A percentile compares a stretch with the other conserved stretches of the same genome.
Conservation (phyloP, 2,113 vertebrate genomes). For the Sinocyclocheilus anophthalmus region DNA sequence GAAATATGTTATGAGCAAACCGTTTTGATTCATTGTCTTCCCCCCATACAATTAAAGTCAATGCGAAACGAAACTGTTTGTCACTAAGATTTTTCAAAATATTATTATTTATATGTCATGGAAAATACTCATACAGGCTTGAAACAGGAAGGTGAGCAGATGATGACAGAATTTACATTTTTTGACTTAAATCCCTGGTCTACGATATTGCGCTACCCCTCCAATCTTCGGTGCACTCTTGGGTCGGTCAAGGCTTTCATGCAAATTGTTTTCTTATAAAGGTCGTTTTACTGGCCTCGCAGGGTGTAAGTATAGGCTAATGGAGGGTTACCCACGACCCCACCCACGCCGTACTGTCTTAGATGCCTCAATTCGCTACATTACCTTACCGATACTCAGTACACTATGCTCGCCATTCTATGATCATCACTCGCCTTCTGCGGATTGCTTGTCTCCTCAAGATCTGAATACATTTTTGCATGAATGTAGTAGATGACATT, state of each 20-base stretch:
- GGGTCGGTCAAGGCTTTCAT: too few relatives aligned
- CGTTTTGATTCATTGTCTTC: neutral
- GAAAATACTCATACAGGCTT: neutral
- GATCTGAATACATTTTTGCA: neutral
- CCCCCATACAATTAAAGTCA: neutral
- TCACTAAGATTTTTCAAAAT: neutral
- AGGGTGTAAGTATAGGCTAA: too few relatives aligned
- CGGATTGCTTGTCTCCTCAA: neutral
- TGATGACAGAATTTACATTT: neutral
- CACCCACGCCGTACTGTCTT: too few relatives aligned
- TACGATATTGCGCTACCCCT: too few relatives aligned
- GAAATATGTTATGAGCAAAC: neutral
- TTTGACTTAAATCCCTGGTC: too few relatives aligned
- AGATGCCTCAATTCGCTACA: too few relatives aligned
- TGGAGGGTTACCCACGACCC: neutral
- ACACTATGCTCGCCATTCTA: slow-evolving; percentile 3
- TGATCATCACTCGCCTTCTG: neutral
- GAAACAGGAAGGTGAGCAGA: neutral
- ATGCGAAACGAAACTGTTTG: neutral
- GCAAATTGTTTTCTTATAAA: too few relatives aligned
- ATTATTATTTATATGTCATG: neutral
- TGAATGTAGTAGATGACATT: neutral
- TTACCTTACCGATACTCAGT: too few relatives aligned
- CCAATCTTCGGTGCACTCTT: too few relatives aligned
- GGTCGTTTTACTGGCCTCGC: too few relatives aligned